Conservation (phyloP, 2,797 vertebrate species). For the Neomorphus geoffroyi region DNA sequence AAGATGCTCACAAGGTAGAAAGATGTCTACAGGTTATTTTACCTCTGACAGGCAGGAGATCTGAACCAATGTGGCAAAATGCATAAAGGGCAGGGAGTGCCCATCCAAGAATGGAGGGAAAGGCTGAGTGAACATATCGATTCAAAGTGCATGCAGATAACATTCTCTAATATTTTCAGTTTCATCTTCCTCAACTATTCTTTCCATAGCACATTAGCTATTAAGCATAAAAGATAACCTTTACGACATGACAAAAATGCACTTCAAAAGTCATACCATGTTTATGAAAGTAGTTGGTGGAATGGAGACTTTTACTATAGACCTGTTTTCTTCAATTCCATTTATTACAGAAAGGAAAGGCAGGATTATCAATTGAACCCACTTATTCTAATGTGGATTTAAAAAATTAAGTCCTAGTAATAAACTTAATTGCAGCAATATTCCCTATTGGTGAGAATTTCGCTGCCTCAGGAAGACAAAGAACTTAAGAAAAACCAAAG, state of each 20-base stretch:
- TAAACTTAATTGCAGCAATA: not conserved
- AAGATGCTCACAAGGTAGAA: not conserved
- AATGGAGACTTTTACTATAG: not conserved
- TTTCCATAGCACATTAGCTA: not conserved
- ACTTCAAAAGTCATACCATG: not conserved
- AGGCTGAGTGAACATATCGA: not conserved
- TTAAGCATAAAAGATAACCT: not conserved
- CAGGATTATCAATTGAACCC: not conserved
- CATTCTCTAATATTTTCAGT: not conserved
- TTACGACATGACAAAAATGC: not conserved
- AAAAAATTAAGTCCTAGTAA: not conserved
- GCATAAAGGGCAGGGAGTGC: accelerated
- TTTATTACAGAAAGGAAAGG: constrained; percentile 7
- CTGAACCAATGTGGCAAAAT: not conserved
- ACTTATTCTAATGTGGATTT: not conserved
- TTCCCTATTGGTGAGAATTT: not conserved
- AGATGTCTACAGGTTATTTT: not conserved
- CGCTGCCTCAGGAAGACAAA: not conserved
- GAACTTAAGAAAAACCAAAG: not conserved
- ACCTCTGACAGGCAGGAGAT: not conserved
- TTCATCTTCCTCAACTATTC: constrained; percentile 12
- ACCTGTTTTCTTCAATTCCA: not conserved
- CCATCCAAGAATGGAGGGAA: not conserved
- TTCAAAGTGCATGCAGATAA: not conserved
- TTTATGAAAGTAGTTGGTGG: not conserved